Base-by-base conservation (phyloP, 2,113 vertebrate species). In the Syngnathoides biaculeatus region DNA sequence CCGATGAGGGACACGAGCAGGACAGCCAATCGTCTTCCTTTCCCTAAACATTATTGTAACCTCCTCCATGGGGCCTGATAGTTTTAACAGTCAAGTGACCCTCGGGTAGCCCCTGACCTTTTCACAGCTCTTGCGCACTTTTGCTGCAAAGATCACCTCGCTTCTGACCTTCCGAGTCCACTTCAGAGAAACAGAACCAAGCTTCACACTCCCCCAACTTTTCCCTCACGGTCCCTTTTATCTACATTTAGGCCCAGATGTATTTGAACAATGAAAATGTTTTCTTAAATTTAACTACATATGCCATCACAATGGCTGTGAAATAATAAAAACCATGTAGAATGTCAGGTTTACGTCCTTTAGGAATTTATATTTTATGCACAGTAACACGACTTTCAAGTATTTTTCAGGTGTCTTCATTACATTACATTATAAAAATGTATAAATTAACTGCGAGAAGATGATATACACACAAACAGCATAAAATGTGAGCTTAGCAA, bases 31-130 rank as follows among this genome's bases (percentile, higher is more conserved):
- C 85, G 85, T 87, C 84, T 81, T 70, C 68, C 82, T 77, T 74
- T 75, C 40, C 59, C 81, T 75, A 91, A 92, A 93, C 88, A 90
- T 93, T 92, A 90, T 91, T 48, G 74, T 92, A 92, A 93, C 91
- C 89, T 84, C 72, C 52, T 72, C 87, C 79, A 82, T 79, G 77
- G 79, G 84, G 70, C 78, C 84, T 83, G 80, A 86, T 88, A 77
- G 85, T 89, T 91, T 87, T 89, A 89, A 86, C 89, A 92, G 89
- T 90, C 89, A 74, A 81, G 60, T 94, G 94, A 96, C 93, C 94
- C 91, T 84, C 81, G 90, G 91, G 92, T 94, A 92, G 93, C 95
- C 94, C 94, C 90, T 95, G 94, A 95, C 93, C 94, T 87, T 80
- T 83, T 82, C 73, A 79, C 79, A 86, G 78, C 77, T 65, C 68